Evolutionary conservation across 2,888 invertebrate genomes (phyloP), one percentile per base, ranked within the genome.

Genomic region (Diadromus collaris): DNA sequence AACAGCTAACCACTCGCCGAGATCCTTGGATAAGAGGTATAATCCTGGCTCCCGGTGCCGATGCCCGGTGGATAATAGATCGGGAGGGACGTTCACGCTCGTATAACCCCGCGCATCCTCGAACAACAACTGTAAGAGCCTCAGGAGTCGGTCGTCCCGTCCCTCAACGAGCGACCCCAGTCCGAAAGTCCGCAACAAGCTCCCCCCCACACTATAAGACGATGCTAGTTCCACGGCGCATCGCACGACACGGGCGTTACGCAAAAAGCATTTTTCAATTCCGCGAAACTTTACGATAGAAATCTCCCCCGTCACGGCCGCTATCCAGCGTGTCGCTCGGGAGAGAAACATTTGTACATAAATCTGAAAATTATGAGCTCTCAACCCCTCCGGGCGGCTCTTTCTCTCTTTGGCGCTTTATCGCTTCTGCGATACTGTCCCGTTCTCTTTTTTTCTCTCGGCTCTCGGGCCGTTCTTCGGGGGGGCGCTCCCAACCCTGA

Each of bases 331-430:
- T 76, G 80, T 80, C 83, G 81, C 81, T 77, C 73, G 77, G 70
- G 79, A 77, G 84, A 85, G 87, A 87, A 88, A 88, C 88, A 88
- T 88, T 89, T 89, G 89, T 89, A 89, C 89, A 90, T 90, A 90
- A 90, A 90, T 90, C 89, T 89, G 88, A 88, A 90, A 90, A 90
- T 90, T 90, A 90, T 88, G 88, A 89, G 86, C 77, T 85, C 85
- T 61, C 78, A 74, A 73, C 82, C 82, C 51, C 51, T 29, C 74
- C 71, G 70, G 48, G 60, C 41, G 44, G 61, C 29, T 44, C 13
- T 64, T 29, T 29, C 32, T 46, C 63, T 51, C n/a, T n/a, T n/a
- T 54, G 63, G 54, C 67, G 68, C 74, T 78, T 80, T 74, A 79
- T 74, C 73, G 76, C 77, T 71, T 69, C 54, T 67, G 44, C 64